These are phyloP conservation scores for Caenorhabditis japonica DNA, from an alignment of 2,888 invertebrate species.

Conservation along the genomic window DNA sequence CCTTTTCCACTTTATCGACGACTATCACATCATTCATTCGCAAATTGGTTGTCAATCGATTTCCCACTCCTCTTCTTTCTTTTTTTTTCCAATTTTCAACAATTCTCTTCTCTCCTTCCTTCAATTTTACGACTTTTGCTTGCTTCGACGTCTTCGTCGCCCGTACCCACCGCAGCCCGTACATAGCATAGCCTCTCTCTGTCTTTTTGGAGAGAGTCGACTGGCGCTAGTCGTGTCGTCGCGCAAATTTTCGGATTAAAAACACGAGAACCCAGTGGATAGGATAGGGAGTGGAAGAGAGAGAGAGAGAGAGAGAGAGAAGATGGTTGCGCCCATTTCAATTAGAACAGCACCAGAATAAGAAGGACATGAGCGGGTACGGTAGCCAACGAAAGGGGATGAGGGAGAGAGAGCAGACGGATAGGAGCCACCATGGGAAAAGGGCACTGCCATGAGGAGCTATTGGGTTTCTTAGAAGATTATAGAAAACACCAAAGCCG, in stretches of 20 bases:
- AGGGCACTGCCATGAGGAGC: neutral
- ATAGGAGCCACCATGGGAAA: neutral
- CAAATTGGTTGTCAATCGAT: slow-evolving; percentile 14
- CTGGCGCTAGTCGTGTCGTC: slow-evolving; percentile 7
- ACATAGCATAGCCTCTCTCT: too few relatives aligned
- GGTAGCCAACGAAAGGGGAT: slow-evolving; percentile 10
- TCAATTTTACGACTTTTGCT: too few relatives aligned
- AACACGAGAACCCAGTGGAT: slow-evolving; percentile 9
- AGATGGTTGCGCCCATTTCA: too few relatives aligned
- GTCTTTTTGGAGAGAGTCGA: slow-evolving; percentile 14
- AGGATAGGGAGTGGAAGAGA: neutral
- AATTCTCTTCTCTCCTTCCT: too few relatives aligned
- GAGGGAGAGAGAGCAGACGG: slow-evolving; percentile 5
- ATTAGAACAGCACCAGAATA: slow-evolving; percentile 16
- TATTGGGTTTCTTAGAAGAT: too few relatives aligned
- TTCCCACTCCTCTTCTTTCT: neutral
- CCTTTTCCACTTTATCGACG: too few relatives aligned
- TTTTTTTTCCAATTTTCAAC: too few relatives aligned
- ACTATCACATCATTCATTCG: slow-evolving; percentile 16
- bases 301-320: neutral
- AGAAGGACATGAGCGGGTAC: slow-evolving; percentile 23
- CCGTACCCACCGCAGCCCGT: too few relatives aligned
- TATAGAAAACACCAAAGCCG: too few relatives aligned
- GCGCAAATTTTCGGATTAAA: slow-evolving; percentile 47
- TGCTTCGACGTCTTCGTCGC: too few relatives aligned